Evolutionary conservation across 2,888 invertebrate species (phyloP).

Genomic region (Luperina nickerlii): DNA sequence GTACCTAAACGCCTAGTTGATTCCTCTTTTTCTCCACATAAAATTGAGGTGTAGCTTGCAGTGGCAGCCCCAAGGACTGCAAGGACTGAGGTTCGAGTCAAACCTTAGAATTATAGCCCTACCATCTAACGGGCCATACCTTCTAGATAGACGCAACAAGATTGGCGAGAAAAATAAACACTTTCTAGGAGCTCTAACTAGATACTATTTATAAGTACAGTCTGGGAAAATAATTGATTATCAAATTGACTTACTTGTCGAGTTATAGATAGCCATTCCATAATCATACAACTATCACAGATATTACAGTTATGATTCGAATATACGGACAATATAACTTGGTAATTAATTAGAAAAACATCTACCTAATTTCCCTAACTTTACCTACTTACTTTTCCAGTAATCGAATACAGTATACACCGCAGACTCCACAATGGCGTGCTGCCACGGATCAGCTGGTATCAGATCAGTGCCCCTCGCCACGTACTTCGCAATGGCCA

Average conservation of each 20-base stretch:
- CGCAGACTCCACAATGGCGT: conserved; percentile 84
- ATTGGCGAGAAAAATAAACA: neutral
- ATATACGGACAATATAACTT: neutral
- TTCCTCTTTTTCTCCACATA: no score
- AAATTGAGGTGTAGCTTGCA: neutral
- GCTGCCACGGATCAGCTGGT: conserved; percentile 86
- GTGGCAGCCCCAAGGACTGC: neutral
- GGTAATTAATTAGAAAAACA: neutral
- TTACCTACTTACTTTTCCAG: conserved; percentile 41
- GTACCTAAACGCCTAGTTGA: no score
- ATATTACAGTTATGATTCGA: neutral
- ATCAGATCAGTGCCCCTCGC: conserved; percentile 86
- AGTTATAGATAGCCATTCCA: neutral
- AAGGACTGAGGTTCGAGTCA: neutral
- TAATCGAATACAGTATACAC: conserved; percentile 35
- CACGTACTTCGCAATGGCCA: conserved; percentile 89
- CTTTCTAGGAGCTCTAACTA: neutral
- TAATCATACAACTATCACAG: neutral
- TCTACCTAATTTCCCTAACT: neutral
- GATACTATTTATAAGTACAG: no score
- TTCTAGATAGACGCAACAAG: neutral
- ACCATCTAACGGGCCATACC: neutral
- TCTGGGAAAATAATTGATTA: neutral
- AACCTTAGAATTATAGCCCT: neutral
- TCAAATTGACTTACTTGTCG: neutral